Conservation (phyloP, 1,140 invertebrate genomes). For the Pomacea maculata region DNA sequence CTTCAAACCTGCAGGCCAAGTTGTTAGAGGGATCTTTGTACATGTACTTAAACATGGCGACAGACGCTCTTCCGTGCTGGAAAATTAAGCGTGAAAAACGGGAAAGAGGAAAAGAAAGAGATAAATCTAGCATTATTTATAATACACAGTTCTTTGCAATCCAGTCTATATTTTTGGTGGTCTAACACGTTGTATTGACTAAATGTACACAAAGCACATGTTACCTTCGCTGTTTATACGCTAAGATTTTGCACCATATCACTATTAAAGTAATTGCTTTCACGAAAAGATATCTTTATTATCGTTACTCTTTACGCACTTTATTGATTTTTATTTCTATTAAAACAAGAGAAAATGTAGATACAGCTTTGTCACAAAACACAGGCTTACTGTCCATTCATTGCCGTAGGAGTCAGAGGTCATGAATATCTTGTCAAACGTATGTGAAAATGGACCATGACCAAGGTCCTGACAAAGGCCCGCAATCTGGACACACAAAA, state of each 20-base stretch:
- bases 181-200: no score
- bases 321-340: slow-evolving; percentile 55
- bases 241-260: no score
- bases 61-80: slow-evolving; percentile 68
- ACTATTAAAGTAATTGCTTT: no score
- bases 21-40: slow-evolving; percentile 57
- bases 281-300: no score
- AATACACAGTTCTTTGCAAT: no score
- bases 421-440: slow-evolving; percentile 32
- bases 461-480: slow-evolving; percentile 77
- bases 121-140: no score
- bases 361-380: neutral
- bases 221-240: no score
- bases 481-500: slow-evolving; percentile 72
- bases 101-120: no score
- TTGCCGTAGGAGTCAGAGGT: neutral
- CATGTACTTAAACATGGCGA: slow-evolving; percentile 67
- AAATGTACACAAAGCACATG: no score
- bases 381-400: neutral
- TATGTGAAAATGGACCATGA: slow-evolving; percentile 43
- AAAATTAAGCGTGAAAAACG: no score
- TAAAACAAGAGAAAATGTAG: slow-evolving; percentile 61
- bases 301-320: no score
- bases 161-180: no score
- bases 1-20: slow-evolving; percentile 48